A percentile compares a stretch with the other conserved stretches of the same genome.
These are phyloP conservation scores for Bryconaethiops microstoma DNA, from an alignment of 2,797 vertebrate species.

Conservation along the genomic window DNA sequence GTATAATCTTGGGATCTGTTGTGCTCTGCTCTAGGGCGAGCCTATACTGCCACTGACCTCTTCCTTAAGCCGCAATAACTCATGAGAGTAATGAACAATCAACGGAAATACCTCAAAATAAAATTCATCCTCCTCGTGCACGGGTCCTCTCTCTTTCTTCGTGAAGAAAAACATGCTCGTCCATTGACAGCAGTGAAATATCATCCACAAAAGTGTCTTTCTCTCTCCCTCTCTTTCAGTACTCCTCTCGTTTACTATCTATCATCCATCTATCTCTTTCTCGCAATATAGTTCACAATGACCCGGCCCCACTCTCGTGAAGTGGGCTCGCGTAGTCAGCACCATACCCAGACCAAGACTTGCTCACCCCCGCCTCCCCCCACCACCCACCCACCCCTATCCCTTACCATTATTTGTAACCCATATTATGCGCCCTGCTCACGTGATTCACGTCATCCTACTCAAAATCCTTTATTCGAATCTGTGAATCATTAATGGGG, in stretches of 20 bases:
- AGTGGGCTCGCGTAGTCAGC: slow-evolving; percentile 90
- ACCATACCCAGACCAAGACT: slow-evolving; percentile 86
- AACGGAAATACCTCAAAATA: slow-evolving; percentile 99
- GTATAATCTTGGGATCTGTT: slow-evolving; percentile 43
- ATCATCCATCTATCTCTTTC: slow-evolving; percentile 15
- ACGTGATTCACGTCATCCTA: slow-evolving; percentile 94
- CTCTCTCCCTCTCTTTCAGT: slow-evolving; percentile 56
- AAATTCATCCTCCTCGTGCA: slow-evolving; percentile 96
- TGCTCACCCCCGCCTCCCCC: slow-evolving; percentile 46
- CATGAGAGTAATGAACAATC: slow-evolving; percentile 97
- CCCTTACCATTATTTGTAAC: slow-evolving; percentile 92
- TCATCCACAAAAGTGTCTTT: slow-evolving; percentile 68
- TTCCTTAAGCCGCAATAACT: slow-evolving; percentile 90
- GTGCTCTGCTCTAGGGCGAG: slow-evolving; percentile 38
- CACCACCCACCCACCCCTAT: slow-evolving; percentile 59
- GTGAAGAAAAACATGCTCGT: slow-evolving; percentile 82
- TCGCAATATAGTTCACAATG: slow-evolving; percentile 74
- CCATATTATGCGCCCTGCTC: slow-evolving; percentile 88
- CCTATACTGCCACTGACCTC: slow-evolving; percentile 84
- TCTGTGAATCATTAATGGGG: slow-evolving; percentile 93
- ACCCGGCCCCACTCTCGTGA: slow-evolving; percentile 83
- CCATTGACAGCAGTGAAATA: slow-evolving; percentile 74
- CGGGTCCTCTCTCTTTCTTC: slow-evolving; percentile 68
- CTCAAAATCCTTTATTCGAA: slow-evolving; percentile 98
- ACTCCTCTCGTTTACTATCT: slow-evolving; percentile 27